phyloP scores from a whole-genome alignment of 2,888 invertebrate species.

The Platycheirus albimanus region DNA sequence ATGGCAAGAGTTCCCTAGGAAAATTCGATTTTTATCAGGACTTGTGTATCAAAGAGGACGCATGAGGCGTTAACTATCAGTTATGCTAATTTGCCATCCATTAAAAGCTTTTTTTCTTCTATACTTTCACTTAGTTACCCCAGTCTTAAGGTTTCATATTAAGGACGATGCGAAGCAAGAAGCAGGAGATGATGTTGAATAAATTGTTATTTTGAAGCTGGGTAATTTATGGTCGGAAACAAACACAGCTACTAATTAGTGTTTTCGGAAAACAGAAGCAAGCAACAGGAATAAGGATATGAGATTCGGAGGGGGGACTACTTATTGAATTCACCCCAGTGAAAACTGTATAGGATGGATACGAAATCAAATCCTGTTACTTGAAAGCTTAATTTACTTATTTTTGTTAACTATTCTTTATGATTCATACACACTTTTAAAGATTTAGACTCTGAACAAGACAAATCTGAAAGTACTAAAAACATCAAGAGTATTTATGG shows the following conservation, averaged over 20 bases:
- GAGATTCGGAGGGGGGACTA: conserved; percentile 4
- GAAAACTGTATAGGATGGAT: too few relatives aligned
- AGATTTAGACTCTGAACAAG: too few relatives aligned
- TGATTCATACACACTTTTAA: too few relatives aligned
- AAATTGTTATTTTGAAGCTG: conserved; percentile 25
- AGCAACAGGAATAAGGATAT: conserved; percentile 14
- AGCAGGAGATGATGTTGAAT: conserved; percentile 11
- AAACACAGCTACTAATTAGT: conserved; percentile 26
- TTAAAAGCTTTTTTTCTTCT: conserved; percentile 43
- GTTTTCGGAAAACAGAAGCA: conserved; percentile 2
- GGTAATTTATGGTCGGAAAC: conserved; percentile 37
- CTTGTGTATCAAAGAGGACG: too few relatives aligned
- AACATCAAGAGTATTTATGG: too few relatives aligned
- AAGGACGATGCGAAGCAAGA: background rate
- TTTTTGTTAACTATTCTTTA: too few relatives aligned
- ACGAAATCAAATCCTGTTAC: too few relatives aligned
- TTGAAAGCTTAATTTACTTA: too few relatives aligned
- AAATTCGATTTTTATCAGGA: conserved; percentile 1
- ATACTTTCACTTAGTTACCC: background rate
- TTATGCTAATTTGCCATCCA: conserved; percentile 45
- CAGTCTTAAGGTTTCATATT: conserved; percentile 2
- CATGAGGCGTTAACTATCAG: conserved; percentile 1
- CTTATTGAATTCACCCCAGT: background rate
- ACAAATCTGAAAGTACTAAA: too few relatives aligned
- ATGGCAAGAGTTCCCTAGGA: background rate